Base-by-base conservation (phyloP, 2,113 vertebrate genomes). In the Siniperca knerii region DNA sequence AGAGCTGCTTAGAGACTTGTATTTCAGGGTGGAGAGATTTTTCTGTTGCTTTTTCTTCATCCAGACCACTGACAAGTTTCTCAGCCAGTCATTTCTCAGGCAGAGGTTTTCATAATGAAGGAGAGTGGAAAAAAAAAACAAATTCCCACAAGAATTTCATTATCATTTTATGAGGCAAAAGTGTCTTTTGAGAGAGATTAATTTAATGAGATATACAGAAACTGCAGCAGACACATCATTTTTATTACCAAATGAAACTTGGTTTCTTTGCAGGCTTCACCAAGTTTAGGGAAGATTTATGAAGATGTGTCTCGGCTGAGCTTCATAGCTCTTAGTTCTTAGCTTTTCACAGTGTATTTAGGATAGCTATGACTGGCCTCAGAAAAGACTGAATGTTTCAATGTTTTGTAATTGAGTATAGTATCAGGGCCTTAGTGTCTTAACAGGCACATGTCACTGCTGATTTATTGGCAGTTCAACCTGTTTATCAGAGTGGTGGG, bases 131-230 rank as follows among this genome's bases (percentile, higher is more conserved):
- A 77, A 75, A 82, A 61, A 79, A 67, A 74, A 37, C 42, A 6
- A 82, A 87, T 77, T 87, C 65, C 82, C 50, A 7, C 44, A 29
- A 23, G 72, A 88, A 75, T 79, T 77, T 89, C 61, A 84, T 90
- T 83, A 75, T 55, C 57, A 72, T 83, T 89, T 84, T 55, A 80
- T 70, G 6, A 82, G 75, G 29, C 69, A 72, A 84, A 85, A 68
- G 50, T 64, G 69, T 83, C 69, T 48, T 81, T 78, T 65, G 61
- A 73, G 82, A 76, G 54, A n/a, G 75, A 77, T 73, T 80, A 23
- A 81, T 91, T 78, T 81, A 79, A 83, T 58, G 69, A 85, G 65
- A 57, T 40, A 72, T 72, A 50, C 50, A 67, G 66, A 88, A 88
- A 82, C 67, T 10, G 67, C 58, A 66, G 84, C 66, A 4, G 37